Conservation (phyloP, 2,888 invertebrate genomes). For the Luperina nickerlii region DNA sequence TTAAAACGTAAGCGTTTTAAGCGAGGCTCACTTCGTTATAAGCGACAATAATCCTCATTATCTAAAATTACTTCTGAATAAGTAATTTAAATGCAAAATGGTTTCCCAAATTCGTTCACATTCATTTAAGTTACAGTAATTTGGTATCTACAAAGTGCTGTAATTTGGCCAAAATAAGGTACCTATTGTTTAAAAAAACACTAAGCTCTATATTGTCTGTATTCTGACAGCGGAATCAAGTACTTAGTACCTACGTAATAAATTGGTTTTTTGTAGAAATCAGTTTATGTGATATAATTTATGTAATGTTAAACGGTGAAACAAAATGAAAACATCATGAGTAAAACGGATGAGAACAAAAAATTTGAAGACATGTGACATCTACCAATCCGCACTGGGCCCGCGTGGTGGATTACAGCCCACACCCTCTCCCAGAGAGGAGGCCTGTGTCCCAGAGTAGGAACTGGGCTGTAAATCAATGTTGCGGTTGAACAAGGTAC, state of each 20-base stretch:
- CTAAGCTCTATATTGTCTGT: conserved; percentile 23
- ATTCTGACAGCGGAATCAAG: conserved; percentile 34
- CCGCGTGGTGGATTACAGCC: too few relatives aligned
- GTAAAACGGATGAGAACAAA: too few relatives aligned
- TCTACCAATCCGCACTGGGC: too few relatives aligned
- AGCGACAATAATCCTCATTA: conserved; percentile 53
- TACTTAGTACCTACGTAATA: conserved; percentile 22
- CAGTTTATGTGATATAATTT: conserved; percentile 5
- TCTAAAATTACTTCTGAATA: conserved; percentile 52
- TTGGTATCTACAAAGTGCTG: conserved; percentile 25
- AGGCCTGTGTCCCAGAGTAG: too few relatives aligned
- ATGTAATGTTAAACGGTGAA: neutral
- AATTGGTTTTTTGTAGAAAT: conserved; percentile 37
- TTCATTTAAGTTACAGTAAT: conserved; percentile 40
- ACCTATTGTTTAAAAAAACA: conserved; percentile 34
- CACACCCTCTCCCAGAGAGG: too few relatives aligned
- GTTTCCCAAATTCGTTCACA: conserved; percentile 30
- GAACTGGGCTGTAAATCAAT: neutral
- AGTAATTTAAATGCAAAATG: conserved; percentile 46
- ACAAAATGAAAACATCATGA: too few relatives aligned
- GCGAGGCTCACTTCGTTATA: conserved; percentile 14
- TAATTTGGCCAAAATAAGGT: conserved; percentile 44
- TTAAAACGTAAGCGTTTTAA: conserved; percentile 13
- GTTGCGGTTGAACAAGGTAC: neutral
- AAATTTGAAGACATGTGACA: too few relatives aligned